phyloP scores from a whole-genome alignment of 2,888 invertebrate species.

The Hoplodrina blanda region DNA sequence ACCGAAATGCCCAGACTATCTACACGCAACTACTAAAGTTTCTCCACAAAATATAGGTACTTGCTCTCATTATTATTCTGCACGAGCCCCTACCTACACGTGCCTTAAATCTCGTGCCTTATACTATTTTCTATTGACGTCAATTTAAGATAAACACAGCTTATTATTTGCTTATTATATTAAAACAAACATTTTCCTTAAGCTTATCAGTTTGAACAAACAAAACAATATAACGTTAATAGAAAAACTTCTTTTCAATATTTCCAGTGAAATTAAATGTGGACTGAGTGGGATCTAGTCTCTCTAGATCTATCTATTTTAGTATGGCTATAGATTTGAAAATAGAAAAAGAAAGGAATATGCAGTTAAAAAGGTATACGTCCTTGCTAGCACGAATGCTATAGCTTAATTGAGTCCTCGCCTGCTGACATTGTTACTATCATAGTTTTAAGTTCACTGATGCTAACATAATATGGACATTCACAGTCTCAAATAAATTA shows the following conservation, averaged over 20 bases:
- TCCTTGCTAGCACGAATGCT: too few species aligned
- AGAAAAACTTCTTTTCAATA: background rate
- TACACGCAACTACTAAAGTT: slow-evolving; percentile 14
- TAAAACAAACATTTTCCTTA: slow-evolving; percentile 18
- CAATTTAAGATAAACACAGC: slow-evolving; percentile 28
- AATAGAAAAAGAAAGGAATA: too few species aligned
- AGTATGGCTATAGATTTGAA: too few species aligned
- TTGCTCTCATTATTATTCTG: slow-evolving; percentile 29
- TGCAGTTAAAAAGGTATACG: too few species aligned
- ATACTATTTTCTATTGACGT: background rate
- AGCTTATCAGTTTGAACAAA: slow-evolving; percentile 14
- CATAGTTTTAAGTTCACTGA: too few species aligned
- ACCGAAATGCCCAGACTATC: background rate
- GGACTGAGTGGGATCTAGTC: too few species aligned
- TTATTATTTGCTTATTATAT: background rate
- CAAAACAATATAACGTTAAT: background rate
- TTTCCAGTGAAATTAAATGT: background rate
- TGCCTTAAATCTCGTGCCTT: slow-evolving; percentile 21
- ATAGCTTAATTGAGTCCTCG: too few species aligned
- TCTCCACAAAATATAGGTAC: slow-evolving; percentile 18
- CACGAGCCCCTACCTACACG: slow-evolving; percentile 11
- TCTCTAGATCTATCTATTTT: too few species aligned
- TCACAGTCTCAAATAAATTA: too few species aligned
- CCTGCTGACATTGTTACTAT: too few species aligned
- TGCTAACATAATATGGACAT: too few species aligned